phyloP scores from a whole-genome alignment of 2,888 invertebrate genomes.

The Cerastis leucographa region DNA sequence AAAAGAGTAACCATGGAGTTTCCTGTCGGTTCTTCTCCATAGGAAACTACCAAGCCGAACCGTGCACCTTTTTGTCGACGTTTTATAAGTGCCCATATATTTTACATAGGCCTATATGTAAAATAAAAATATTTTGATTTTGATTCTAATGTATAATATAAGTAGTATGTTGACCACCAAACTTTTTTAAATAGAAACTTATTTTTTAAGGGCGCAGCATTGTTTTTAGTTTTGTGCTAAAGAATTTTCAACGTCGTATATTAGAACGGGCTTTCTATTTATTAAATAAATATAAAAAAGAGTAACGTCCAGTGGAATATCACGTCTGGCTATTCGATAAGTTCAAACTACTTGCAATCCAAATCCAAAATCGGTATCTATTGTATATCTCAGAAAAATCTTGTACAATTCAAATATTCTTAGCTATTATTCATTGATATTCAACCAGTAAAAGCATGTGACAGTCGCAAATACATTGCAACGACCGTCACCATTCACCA shows the following conservation, averaged over 20 bases:
- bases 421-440: constrained; percentile 7
- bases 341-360: background rate
- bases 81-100: no score
- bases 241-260: background rate
- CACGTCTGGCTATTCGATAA: background rate
- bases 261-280: background rate
- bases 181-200: background rate
- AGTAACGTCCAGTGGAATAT: background rate
- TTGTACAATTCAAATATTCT: background rate
- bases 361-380: background rate
- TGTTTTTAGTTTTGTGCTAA: background rate
- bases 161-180: background rate
- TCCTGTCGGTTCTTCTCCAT: no score
- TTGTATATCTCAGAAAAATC: background rate
- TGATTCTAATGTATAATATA: no score
- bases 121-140: no score
- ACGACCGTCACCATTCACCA: constrained; percentile 23
- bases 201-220: background rate
- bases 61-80: no score
- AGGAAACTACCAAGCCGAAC: no score
- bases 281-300: background rate
- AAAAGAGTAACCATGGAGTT: no score
- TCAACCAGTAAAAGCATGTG: constrained; percentile 14
- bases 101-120: no score
- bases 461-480: constrained; percentile 17